These are phyloP conservation scores for Euclidia mi DNA, from an alignment of 2,888 invertebrate species.

Conservation along the genomic window DNA sequence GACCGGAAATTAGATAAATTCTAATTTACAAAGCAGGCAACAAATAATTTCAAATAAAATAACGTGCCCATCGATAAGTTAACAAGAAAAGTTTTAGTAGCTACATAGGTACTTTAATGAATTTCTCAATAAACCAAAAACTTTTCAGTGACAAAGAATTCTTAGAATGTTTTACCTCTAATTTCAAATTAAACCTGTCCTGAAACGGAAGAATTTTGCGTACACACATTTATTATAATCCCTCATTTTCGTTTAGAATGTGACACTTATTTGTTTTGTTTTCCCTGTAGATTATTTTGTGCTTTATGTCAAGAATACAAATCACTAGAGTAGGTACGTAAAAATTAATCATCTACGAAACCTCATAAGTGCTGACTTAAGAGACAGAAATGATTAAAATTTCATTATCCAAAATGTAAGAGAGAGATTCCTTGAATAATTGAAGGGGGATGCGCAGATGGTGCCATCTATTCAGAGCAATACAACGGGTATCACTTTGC, in stretches of 20 bases:
- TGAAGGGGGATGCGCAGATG: constrained; percentile 70
- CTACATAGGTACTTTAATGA: not conserved
- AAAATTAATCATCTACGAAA: constrained; percentile 59
- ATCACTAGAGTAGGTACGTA: constrained; percentile 1
- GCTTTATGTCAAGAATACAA: not conserved
- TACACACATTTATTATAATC: constrained; percentile 17
- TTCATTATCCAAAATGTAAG: constrained; percentile 82
- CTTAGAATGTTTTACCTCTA: no score
- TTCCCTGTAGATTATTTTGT: constrained; percentile 1
- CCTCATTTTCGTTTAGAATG: constrained; percentile 7
- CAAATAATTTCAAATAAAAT: no score
- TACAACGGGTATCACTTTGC: constrained; percentile 53
- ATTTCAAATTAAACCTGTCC: constrained; percentile 8
- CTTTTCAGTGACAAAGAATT: constrained; percentile 11
- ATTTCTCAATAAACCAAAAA: constrained; percentile 9
- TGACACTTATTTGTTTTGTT: constrained; percentile 10
- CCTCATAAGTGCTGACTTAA: constrained; percentile 68
- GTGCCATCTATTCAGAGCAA: constrained; percentile 36
- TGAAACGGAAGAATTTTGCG: constrained; percentile 16
- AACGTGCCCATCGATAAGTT: no score
- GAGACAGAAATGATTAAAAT: constrained; percentile 77
- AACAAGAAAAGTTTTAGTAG: not conserved
- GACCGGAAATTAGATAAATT: no score
- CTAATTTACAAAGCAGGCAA: no score
- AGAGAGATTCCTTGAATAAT: constrained; percentile 82